Base-by-base conservation (phyloP, 2,888 invertebrate genomes). In the Eristalis tenax region DNA sequence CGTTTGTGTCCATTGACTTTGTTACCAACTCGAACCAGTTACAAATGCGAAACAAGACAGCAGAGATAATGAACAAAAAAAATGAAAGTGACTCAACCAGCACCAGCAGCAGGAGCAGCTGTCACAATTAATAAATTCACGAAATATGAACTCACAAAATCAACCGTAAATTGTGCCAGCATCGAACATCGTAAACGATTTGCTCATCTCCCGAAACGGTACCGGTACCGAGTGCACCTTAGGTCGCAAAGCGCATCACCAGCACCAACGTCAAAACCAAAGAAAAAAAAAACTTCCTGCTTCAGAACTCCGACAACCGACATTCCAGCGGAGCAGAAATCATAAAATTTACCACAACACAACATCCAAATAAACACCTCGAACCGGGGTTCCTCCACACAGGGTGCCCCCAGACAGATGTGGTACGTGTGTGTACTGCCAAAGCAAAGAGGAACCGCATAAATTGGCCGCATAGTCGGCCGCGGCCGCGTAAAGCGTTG, bases 61-160 rank as follows among this genome's bases (percentile, higher is more conserved):
- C 18, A 65, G 23, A 18, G 13, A 68, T 23, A 65, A 38, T 43
- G 68, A 74, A 73, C 28, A 56, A 56, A 40, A 79, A 66, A 83
- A 77, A 81, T 73, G 81, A 85, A 86, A 86, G 86, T 86, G 74
- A 71, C 75, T 83, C 70, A 78, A 86, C 83, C 65, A 71, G 2
- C 43, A 15, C 43, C 5, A 40, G 2, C 35, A 50, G 57, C 63
- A n/a, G 57, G 40, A 59, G 32, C 43, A 22, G 80, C 80, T 63
- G 83, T 87, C 87, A 87, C 79, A 87, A 87, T 83, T 79, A 87
- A 87, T 87, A 83, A 79, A 76, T 80, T 76, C 23, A 68, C 79
- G 43, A 83, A 83, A 87, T 68, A 87, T 80, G 79, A 87, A 80
- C 79, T 70, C 79, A 87, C 79, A 87, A 83, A 83, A 64, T 83